Percentiles rank a stretch among this genome's conserved stretches.
These are phyloP conservation scores for Plebejus melissa DNA, from an alignment of 2,888 invertebrate genomes.

Conservation along the genomic window DNA sequence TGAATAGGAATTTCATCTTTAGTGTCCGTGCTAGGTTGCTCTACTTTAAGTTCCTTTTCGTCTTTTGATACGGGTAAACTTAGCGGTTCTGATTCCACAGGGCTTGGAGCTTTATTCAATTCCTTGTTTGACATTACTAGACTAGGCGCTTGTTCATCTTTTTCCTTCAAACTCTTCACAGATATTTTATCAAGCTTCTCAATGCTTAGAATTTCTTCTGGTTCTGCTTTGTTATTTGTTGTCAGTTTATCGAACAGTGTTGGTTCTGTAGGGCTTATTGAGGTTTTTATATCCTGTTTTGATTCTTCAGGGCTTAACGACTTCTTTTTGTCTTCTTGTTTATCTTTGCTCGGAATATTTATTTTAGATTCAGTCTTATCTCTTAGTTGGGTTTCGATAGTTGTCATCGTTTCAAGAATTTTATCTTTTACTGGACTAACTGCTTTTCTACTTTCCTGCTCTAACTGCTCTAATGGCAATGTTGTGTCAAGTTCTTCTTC, in stretches of 20 bases:
- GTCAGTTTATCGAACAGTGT: neutral
- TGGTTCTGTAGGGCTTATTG: slow-evolving; percentile 27
- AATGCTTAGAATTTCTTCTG: neutral
- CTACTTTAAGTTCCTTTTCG: neutral
- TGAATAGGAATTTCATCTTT: neutral
- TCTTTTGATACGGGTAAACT: neutral
- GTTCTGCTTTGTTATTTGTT: neutral
- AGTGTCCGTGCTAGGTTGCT: neutral
- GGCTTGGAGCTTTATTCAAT: neutral
- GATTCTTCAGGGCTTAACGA: neutral
- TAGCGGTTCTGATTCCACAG: neutral
- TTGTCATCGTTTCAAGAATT: neutral
- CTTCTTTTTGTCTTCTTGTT: slow-evolving; percentile 3
- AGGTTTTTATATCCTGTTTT: slow-evolving; percentile 25
- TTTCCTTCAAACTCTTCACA: neutral
- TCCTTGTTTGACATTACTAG: neutral
- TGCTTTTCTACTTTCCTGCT: slow-evolving; percentile 24
- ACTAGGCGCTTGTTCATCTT: slow-evolving; percentile 26
- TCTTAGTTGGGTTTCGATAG: neutral
- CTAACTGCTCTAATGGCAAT: neutral
- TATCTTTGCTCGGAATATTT: neutral
- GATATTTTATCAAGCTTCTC: neutral
- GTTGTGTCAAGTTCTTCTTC: neutral
- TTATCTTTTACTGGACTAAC: neutral
- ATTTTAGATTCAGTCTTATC: neutral